Base-by-base conservation (phyloP, 2,113 vertebrate genomes). In the Sturnus vulgaris region DNA sequence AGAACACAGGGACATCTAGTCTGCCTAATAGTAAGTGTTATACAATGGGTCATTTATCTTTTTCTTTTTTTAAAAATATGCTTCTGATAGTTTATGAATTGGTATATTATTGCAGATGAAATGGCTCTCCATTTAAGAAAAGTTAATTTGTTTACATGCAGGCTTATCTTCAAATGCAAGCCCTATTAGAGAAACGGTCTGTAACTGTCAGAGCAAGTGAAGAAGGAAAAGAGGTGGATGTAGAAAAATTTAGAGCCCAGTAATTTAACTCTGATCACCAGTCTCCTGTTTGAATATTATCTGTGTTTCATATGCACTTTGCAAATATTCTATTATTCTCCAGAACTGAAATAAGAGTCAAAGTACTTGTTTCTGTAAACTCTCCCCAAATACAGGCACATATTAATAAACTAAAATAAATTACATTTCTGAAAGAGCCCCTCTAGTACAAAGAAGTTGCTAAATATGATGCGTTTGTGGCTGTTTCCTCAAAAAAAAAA, bases 81-180 rank as follows among this genome's bases (percentile, higher is more conserved):
- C 88, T 95, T 95, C 68, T 86, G 90, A 96, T 98, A 97, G 97
- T 98, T 98, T 97, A 98, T 98, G 97, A 98, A 98, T 97, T 96
- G 94, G 91, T 91, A 97, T 81, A 97, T 98, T 97, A 98, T 95
- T 98, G 97, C 90, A 96, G 93, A 95, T 97, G 96, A 97, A 98
- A 98, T 93, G 97, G 95, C 96, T 95, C 96, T 96, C 97, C 94
- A 98, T 98, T 98, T 96, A 98, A 97, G 97, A 98, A 95, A 98
- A 98, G 95, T 98, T 98, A 98, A 98, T 98, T 97, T 98, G 97
- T 98, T 98, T 98, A 98, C 97, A 98, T 95, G 96, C 90, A 96
- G 88, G 59, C 96, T 98, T 98, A 98, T 98, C 98, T 98, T 97
- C 95, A 97, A 98, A 98, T 95, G 97, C 97, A 97, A 98, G 97